These are phyloP conservation scores for Auanema sp. DNA, from an alignment of 2,888 invertebrate genomes.

Conservation along the genomic window DNA sequence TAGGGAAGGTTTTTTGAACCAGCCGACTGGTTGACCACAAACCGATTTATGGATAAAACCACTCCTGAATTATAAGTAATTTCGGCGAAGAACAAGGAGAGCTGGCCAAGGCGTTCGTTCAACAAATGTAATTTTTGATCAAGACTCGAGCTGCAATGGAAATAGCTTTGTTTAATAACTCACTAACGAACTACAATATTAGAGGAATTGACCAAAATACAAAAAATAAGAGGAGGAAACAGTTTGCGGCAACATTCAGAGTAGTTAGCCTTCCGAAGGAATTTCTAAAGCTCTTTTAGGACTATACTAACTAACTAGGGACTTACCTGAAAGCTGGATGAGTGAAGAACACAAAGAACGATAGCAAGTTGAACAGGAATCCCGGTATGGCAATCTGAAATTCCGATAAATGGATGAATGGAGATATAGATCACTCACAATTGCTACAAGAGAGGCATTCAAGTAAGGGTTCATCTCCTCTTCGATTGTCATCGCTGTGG, in stretches of 20 bases:
- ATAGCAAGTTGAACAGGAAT: neutral
- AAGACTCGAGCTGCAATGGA: neutral
- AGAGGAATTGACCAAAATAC: slow-evolving; percentile 1
- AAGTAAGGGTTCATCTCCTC: too few relatives aligned
- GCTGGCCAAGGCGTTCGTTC: slow-evolving; percentile 12
- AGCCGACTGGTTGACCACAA: neutral
- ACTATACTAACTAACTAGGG: neutral
- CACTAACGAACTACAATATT: neutral
- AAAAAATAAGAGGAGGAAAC: neutral
- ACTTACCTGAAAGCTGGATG: neutral
- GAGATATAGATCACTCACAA: too few relatives aligned
- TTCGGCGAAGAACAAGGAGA: slow-evolving; percentile 18
- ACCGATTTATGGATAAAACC: slow-evolving; percentile 17
- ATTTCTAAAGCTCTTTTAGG: slow-evolving; percentile 10
- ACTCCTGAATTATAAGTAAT: slow-evolving; percentile 15
- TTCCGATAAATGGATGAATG: neutral
- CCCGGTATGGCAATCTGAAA: neutral
- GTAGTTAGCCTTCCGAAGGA: neutral
- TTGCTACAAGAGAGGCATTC: too few relatives aligned
- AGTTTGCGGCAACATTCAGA: neutral
- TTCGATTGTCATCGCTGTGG: too few relatives aligned
- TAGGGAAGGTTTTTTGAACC: too few relatives aligned
- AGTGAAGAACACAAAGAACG: neutral
- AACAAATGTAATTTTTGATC: neutral
- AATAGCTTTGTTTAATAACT: neutral